phyloP scores from a whole-genome alignment of 2,888 invertebrate species.

The Chloroclystis v-ata region DNA sequence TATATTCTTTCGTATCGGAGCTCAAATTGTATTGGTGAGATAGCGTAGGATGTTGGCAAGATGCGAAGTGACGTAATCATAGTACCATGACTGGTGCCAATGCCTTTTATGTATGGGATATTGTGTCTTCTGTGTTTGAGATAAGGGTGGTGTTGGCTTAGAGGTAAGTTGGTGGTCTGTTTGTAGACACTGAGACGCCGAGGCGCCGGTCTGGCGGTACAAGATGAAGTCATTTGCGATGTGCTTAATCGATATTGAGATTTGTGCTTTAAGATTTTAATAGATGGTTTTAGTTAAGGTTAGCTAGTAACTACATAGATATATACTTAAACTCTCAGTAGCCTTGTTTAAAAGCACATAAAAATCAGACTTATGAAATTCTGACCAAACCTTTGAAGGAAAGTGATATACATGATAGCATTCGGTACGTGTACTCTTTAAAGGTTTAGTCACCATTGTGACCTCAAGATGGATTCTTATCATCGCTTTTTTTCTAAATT shows the following conservation, averaged over 20 bases:
- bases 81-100: conserved; percentile 33
- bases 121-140: conserved; percentile 18
- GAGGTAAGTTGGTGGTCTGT: conserved; percentile 31
- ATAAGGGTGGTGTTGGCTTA: conserved; percentile 9
- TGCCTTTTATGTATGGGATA: conserved; percentile 20
- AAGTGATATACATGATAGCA: too few relatives aligned
- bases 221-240: conserved; percentile 36
- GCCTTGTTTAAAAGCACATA: too few relatives aligned
- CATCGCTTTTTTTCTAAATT: too few relatives aligned
- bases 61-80: conserved; percentile 47
- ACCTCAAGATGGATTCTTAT: too few relatives aligned
- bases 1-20: conserved; percentile 23
- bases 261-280: neutral
- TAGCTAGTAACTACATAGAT: neutral
- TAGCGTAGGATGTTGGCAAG: conserved; percentile 42
- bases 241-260: conserved; percentile 13
- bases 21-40: conserved; percentile 36
- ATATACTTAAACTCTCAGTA: too few relatives aligned
- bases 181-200: conserved; percentile 47
- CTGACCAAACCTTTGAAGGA: too few relatives aligned
- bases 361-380: too few relatives aligned
- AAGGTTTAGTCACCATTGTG: too few relatives aligned
- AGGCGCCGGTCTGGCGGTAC: conserved; percentile 37
- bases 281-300: neutral
- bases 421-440: too few relatives aligned